phyloP scores from a whole-genome alignment of 2,113 vertebrate genomes.

The Pelecanoides urinatrix region DNA sequence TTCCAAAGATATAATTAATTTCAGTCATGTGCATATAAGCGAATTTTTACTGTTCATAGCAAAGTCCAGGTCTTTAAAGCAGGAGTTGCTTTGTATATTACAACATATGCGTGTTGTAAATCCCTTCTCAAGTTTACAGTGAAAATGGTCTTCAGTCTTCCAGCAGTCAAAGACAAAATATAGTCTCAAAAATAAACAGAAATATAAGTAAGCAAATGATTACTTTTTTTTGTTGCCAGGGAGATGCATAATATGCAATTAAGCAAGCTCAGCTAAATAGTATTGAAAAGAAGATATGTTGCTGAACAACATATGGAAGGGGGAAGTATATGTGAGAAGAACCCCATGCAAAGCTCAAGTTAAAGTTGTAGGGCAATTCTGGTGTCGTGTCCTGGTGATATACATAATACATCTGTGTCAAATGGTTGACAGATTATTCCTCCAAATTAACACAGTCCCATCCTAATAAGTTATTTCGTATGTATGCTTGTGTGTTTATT shows the following conservation, averaged over 20 bases:
- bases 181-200: neutral
- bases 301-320: neutral
- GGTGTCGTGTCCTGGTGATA: accelerated
- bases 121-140: neutral
- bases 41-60: neutral
- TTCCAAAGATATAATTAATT: neutral
- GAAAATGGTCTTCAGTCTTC: neutral
- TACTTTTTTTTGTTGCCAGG: neutral
- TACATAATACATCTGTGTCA: neutral
- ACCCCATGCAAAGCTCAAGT: neutral
- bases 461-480: neutral
- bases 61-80: neutral
- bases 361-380: neutral
- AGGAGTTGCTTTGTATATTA: neutral
- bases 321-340: neutral
- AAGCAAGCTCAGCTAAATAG: neutral
- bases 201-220: neutral
- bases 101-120: neutral
- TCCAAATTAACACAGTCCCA: neutral
- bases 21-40: neutral
- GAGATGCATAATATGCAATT: neutral
- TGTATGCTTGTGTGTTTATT: neutral
- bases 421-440: neutral
- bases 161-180: neutral
- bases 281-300: neutral